phyloP scores from a whole-genome alignment of 2,888 invertebrate species.

The Drosophila anomalata region DNA sequence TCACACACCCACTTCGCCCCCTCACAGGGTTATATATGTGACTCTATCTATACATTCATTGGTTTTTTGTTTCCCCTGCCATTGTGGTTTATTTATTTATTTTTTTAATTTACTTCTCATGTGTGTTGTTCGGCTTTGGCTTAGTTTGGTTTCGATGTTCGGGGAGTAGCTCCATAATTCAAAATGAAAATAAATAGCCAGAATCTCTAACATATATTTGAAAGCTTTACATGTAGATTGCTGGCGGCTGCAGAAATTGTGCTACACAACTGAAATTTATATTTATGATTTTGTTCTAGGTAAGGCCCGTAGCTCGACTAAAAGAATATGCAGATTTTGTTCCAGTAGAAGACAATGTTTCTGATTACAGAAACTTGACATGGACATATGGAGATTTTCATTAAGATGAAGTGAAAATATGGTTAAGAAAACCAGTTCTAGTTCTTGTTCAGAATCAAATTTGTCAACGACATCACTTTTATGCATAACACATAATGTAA shows the following conservation, averaged over 20 bases:
- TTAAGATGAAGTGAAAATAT: conserved; percentile 32
- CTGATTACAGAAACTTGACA: conserved; percentile 10
- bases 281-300: conserved; percentile 35
- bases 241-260: conserved; percentile 55
- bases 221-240: conserved; percentile 71
- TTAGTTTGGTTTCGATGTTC: conserved; percentile 15
- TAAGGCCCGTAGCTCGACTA: not conserved
- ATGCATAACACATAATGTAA: not conserved
- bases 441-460: not conserved
- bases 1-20: conserved; percentile 29
- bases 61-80: conserved; percentile 47
- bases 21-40: conserved; percentile 20
- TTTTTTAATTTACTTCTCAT: conserved; percentile 66
- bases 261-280: conserved; percentile 54
- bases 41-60: conserved; percentile 37
- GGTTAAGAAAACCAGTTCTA: not conserved
- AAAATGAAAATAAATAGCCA: conserved; percentile 66
- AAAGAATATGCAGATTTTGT: conserved; percentile 3
- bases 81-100: conserved; percentile 46
- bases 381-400: conserved; percentile 22
- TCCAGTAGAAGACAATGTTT: conserved; percentile 4
- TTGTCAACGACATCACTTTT: not conserved
- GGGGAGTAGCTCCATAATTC: conserved; percentile 60
- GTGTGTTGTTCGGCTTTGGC: conserved; percentile 27
- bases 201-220: conserved; percentile 47